Evolutionary conservation across 2,888 invertebrate species (phyloP).

Genomic region (Peribatodes rhomboidaria): DNA sequence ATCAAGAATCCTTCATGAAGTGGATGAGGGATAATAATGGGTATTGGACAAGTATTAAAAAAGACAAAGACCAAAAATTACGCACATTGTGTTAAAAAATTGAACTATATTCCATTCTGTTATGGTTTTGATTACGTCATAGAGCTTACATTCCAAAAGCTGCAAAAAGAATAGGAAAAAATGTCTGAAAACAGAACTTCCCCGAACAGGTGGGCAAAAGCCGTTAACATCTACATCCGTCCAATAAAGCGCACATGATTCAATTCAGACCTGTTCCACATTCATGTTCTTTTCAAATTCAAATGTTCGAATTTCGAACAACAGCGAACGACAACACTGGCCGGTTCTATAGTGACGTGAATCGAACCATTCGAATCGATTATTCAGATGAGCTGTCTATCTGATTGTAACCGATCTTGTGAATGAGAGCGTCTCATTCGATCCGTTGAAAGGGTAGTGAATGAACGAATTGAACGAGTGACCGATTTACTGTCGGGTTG

Average conservation of each 20-base stretch:
- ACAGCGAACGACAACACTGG: conserved; percentile 63
- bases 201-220: conserved; percentile 30
- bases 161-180: background rate
- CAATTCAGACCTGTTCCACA: conserved; percentile 47
- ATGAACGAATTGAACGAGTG: conserved; percentile 29
- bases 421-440: conserved; percentile 56
- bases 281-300: conserved; percentile 69
- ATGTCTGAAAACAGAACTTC: background rate
- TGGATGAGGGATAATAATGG: no score
- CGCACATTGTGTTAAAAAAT: no score
- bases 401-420: conserved; percentile 66
- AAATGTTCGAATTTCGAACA: conserved; percentile 68
- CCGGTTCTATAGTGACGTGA: conserved; percentile 69
- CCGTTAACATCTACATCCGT: conserved; percentile 33
- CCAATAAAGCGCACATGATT: conserved; percentile 31
- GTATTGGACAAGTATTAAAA: no score
- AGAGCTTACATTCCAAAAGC: background rate
- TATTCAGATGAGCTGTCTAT: conserved; percentile 74
- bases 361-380: conserved; percentile 67
- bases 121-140: no score
- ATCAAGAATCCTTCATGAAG: no score
- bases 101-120: no score
- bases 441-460: conserved; percentile 40
- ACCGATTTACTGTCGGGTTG: conserved; percentile 28
- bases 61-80: no score